phyloP scores from a whole-genome alignment of 2,888 invertebrate species.

The Abrostola tripartita region DNA sequence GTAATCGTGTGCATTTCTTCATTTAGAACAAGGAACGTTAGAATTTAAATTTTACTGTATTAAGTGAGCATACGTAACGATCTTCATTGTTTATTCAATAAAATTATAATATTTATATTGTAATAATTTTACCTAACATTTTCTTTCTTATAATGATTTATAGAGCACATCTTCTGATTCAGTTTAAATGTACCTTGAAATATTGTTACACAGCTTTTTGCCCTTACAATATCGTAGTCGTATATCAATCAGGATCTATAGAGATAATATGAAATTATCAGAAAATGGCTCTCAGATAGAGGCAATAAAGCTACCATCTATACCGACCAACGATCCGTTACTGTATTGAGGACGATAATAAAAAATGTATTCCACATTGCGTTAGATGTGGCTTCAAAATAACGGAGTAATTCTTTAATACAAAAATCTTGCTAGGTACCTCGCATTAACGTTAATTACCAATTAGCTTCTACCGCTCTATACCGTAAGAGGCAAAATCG shows the following conservation, averaged over 20 bases:
- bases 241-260: background rate
- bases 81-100: slow-evolving; percentile 2
- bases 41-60: slow-evolving; percentile 17
- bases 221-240: too few species aligned
- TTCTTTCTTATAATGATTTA: too few species aligned
- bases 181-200: too few species aligned
- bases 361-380: background rate
- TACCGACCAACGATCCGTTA: slow-evolving; percentile 2
- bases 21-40: slow-evolving; percentile 28
- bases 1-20: slow-evolving; percentile 31
- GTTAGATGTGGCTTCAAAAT: background rate
- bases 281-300: background rate
- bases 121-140: too few species aligned
- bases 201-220: too few species aligned
- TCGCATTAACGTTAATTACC: background rate
- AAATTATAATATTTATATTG: background rate
- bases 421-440: background rate
- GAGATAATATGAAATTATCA: background rate
- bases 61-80: slow-evolving; percentile 6
- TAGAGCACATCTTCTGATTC: too few species aligned
- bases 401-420: background rate
- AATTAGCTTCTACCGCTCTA: background rate
- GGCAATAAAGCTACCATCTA: background rate
- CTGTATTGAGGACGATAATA: slow-evolving; percentile 5
- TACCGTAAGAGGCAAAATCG: background rate